Evolutionary conservation across 2,888 invertebrate species (phyloP).

Genomic region (Allophyes oxyacanthae): DNA sequence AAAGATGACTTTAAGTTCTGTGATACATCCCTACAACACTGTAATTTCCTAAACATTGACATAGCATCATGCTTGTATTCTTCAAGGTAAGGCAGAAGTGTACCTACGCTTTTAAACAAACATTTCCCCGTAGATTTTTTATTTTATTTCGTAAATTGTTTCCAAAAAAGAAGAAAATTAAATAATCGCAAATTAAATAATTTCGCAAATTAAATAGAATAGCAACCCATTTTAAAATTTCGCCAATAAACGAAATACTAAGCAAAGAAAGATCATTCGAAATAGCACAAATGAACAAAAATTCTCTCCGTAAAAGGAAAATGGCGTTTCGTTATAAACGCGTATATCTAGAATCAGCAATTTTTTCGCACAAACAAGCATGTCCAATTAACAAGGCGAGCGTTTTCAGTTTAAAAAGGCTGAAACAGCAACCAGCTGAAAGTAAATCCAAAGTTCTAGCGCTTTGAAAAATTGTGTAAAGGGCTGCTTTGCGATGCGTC

Average conservation of each 20-base stretch:
- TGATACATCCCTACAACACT: no score
- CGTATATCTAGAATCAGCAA: conserved; percentile 65
- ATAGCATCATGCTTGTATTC: no score
- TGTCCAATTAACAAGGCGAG: conserved; percentile 76
- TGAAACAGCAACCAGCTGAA: conserved; percentile 67
- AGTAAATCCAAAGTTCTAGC: conserved; percentile 67
- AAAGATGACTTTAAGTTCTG: no score
- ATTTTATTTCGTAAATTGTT: neutral
- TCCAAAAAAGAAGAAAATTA: conserved; percentile 6
- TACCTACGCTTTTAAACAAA: no score
- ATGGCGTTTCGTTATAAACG: conserved; percentile 41
- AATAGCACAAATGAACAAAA: conserved; percentile 21
- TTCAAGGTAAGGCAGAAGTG: no score
- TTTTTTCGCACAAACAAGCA: conserved; percentile 73
- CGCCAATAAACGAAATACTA: conserved; percentile 29
- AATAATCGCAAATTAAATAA: conserved; percentile 21
- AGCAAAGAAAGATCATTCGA: conserved; percentile 35
- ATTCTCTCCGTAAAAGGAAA: conserved; percentile 17
- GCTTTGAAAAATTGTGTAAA: conserved; percentile 73
- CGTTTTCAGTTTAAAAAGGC: conserved; percentile 65
- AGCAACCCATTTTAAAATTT: conserved; percentile 20
- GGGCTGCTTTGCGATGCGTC: conserved; percentile 65
- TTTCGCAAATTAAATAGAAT: conserved; percentile 17
- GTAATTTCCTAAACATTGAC: no score
- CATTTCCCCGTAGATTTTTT: no score